phyloP scores from a whole-genome alignment of 2,888 invertebrate genomes.

The Prionchulus punctatus region DNA sequence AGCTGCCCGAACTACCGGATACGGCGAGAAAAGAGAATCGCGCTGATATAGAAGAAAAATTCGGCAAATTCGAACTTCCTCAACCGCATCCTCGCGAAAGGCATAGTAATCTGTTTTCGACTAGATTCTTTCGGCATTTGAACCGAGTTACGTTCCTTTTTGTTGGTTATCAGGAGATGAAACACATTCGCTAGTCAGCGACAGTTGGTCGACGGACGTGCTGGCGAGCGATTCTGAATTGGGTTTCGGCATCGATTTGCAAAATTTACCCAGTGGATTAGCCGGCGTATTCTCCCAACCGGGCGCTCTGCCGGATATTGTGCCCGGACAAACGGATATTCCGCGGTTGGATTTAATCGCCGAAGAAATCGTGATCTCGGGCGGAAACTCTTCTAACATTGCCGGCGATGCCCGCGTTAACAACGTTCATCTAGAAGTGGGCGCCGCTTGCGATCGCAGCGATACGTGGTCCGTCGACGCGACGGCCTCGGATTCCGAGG shows the following conservation, averaged over 20 bases:
- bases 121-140: too few relatives aligned
- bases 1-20: conserved; percentile 32
- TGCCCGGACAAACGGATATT: conserved; percentile 11
- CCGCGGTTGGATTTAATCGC: conserved; percentile 11
- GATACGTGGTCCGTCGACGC: conserved; percentile 97
- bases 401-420: not conserved
- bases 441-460: conserved; percentile 17
- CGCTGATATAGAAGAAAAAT: conserved; percentile 91
- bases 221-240: conserved; percentile 80
- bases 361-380: conserved; percentile 7
- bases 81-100: conserved; percentile 24
- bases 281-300: not conserved
- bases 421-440: not conserved
- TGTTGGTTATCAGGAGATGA: conserved; percentile 80
- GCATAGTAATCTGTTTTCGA: not conserved
- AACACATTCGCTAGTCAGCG: conserved; percentile 86
- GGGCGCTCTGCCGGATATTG: conserved; percentile 12
- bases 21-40: conserved; percentile 55
- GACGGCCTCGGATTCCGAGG: conserved; percentile 79
- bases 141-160: conserved; percentile 24
- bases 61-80: conserved; percentile 93
- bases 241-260: conserved; percentile 11
- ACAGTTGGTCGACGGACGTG: conserved; percentile 97
- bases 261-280: not conserved
- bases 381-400: not conserved